phyloP scores from a whole-genome alignment of 1,140 invertebrate genomes.

The Drosophila ambigua region DNA sequence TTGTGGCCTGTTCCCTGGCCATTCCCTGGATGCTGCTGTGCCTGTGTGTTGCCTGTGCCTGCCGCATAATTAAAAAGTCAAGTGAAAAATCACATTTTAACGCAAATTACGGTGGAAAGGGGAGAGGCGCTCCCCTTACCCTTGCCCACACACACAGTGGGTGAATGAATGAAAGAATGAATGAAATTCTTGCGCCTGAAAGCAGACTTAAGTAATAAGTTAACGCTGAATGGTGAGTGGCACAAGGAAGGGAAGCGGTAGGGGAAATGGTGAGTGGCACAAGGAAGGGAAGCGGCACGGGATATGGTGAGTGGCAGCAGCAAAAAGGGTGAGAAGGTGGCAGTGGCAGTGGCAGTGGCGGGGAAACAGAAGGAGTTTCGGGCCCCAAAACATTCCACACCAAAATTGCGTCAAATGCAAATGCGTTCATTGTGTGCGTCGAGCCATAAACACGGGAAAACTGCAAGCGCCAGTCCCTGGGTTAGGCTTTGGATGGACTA shows the following conservation, averaged over 20 bases:
- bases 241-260: too few relatives aligned
- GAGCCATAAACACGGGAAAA: conserved; percentile 30
- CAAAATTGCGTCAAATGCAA: conserved; percentile 74
- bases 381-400: conserved; percentile 46
- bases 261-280: too few relatives aligned
- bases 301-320: too few relatives aligned
- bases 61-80: conserved; percentile 83
- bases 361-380: background rate
- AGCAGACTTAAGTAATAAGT: conserved; percentile 76
- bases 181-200: conserved; percentile 79
- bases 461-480: conserved; percentile 59
- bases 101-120: conserved; percentile 54
- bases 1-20: background rate
- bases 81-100: conserved; percentile 83
- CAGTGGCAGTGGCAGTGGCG: too few relatives aligned
- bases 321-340: too few relatives aligned
- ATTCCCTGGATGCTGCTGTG: background rate
- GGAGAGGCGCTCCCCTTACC: conserved; percentile 8
- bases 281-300: too few relatives aligned
- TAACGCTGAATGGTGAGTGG: conserved; percentile 2
- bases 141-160: background rate
- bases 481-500: background rate
- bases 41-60: conserved; percentile 38
- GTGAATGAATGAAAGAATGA: conserved; percentile 55
- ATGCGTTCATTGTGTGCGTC: conserved; percentile 68